phyloP scores from a whole-genome alignment of 2,888 invertebrate genomes.

The Cheilosia impressa region DNA sequence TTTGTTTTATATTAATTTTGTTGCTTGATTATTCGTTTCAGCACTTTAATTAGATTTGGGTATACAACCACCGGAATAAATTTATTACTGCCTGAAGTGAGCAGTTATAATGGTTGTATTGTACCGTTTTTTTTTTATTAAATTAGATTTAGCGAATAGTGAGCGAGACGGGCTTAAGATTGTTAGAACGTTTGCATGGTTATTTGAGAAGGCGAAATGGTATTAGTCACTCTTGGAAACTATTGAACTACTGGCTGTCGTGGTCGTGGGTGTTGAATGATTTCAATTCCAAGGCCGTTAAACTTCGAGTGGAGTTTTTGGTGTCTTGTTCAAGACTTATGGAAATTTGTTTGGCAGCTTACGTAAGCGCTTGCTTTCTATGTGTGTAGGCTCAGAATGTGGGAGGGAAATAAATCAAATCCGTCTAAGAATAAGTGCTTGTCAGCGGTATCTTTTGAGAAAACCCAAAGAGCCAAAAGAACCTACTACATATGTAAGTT shows the following conservation, averaged over 20 bases:
- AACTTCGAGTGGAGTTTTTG: constrained; percentile 35
- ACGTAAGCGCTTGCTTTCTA: constrained; percentile 37
- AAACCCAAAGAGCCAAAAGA: not conserved
- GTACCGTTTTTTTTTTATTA: constrained; percentile 34
- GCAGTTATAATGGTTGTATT: constrained; percentile 50
- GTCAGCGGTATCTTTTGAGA: not conserved
- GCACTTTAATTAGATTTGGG: constrained; percentile 48
- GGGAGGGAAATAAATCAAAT: constrained; percentile 36
- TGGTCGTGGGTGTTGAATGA: constrained; percentile 59
- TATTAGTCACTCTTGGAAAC: constrained; percentile 56
- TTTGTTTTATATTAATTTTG: too few relatives aligned
- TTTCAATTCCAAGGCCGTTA: constrained; percentile 72
- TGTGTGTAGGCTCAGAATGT: constrained; percentile 2
- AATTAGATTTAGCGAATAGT: constrained; percentile 18
- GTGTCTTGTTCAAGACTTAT: constrained; percentile 34
- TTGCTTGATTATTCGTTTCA: constrained; percentile 18
- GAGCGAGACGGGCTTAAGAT: not conserved
- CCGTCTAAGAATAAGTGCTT: constrained; percentile 1
- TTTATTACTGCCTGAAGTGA: constrained; percentile 42
- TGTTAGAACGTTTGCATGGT: constrained; percentile 30
- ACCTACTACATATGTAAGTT: not conserved
- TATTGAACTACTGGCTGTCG: constrained; percentile 51
- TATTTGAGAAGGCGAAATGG: constrained; percentile 17
- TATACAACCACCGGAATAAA: constrained; percentile 35
- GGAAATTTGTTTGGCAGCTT: constrained; percentile 41